Conservation (phyloP, 2,888 invertebrate species). For the Cantharis nigra region DNA sequence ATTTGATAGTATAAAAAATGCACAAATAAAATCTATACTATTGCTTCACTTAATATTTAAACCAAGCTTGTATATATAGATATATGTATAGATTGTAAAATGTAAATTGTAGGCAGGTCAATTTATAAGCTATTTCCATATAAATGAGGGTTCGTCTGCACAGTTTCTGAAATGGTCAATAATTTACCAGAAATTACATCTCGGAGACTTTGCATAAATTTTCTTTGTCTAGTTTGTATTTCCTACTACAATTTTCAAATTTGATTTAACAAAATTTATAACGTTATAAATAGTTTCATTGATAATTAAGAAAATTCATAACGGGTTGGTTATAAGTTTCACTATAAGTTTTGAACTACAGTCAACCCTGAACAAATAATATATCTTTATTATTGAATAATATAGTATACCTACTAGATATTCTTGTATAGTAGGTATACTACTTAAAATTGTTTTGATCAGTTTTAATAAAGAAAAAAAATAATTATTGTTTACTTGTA, state of each 20-base stretch:
- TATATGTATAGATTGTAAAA: conserved; percentile 33
- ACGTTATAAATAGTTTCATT: neutral
- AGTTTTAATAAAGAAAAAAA: neutral
- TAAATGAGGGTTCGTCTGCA: conserved; percentile 46
- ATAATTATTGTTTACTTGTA: neutral
- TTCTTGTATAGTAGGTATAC: too few relatives aligned
- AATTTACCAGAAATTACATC: conserved; percentile 45
- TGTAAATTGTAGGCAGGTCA: conserved; percentile 45
- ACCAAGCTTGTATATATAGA: conserved; percentile 14
- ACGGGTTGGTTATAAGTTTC: neutral
- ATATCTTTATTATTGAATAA: neutral
- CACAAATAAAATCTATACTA: neutral
- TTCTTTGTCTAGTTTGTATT: conserved; percentile 21
- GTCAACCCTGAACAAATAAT: neutral
- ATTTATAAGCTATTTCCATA: conserved; percentile 48
- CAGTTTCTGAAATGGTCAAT: conserved; percentile 45
- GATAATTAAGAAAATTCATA: neutral
- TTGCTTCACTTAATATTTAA: neutral
- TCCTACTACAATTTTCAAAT: conserved; percentile 9
- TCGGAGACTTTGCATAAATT: conserved; percentile 45
- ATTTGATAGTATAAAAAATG: neutral
- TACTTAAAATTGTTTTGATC: neutral
- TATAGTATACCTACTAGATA: too few relatives aligned
- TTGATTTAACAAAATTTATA: conserved; percentile 6
- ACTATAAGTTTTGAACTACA: neutral